These are phyloP conservation scores for Dromius quadrimaculatus DNA, from an alignment of 2,888 invertebrate species.

Conservation along the genomic window DNA sequence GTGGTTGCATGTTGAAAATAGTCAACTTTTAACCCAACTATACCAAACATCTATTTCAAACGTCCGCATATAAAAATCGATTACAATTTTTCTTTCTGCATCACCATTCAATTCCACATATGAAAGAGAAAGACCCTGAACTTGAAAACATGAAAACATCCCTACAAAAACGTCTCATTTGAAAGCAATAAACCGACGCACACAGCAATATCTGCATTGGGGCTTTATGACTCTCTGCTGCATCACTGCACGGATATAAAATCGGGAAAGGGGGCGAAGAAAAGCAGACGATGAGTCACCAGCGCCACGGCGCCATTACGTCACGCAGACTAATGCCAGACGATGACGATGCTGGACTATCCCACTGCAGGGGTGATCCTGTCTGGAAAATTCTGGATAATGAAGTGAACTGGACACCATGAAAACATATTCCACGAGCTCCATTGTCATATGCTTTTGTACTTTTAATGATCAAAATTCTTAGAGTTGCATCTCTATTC, in stretches of 20 bases:
- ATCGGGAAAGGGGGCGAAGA: background rate
- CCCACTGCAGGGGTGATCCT: no score
- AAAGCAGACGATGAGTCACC: conserved; percentile 3
- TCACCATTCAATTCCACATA: background rate
- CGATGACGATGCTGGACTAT: conserved; percentile 12
- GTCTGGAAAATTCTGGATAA: no score
- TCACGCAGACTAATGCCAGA: conserved; percentile 4
- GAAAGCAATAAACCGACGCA: background rate
- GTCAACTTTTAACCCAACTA: no score
- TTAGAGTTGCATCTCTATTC: no score
- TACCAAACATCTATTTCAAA: no score
- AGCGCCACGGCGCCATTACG: conserved; percentile 5
- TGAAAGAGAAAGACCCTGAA: background rate
- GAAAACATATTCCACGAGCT: no score
- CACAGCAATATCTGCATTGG: background rate
- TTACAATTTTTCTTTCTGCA: no score
- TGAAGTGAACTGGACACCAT: no score
- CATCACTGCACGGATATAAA: background rate
- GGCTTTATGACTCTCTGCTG: background rate
- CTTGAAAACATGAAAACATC: background rate
- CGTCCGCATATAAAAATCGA: no score
- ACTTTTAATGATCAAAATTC: no score
- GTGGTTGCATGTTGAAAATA: no score
- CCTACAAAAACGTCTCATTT: background rate
- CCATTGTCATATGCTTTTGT: no score